Base-by-base conservation (phyloP, 2,113 vertebrate genomes). In the Lepus europaeus region DNA sequence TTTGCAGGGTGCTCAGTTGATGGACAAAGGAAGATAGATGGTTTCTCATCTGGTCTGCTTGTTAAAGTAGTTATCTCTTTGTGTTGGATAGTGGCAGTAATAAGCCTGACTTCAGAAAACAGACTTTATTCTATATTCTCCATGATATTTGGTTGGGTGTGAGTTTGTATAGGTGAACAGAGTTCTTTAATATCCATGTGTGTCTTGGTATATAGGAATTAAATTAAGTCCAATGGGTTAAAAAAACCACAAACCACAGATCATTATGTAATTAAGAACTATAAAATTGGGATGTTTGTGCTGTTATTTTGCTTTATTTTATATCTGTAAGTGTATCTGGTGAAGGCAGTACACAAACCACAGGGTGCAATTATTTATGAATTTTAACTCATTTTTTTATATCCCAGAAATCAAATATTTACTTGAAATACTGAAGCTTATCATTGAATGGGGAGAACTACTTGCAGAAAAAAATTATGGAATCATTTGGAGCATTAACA, bases 301-400 rank as follows among this genome's bases (percentile, higher is more conserved):
- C 31, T 74, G n/a, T 84, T 90, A 72, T 76, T 91, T 96, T 96
- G 80, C 63, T 81, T 96, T 86, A 27, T 72, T 23, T 87, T 91
- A 29, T 69, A 12, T 59, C 11, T 77, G 22, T 84, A 85, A 39
- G 14, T 72, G 29, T 68, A 49, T 89, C 53, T 23, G 11, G 27
- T 23, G 16, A 83, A 89, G 12, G 27, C 16, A 33, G 29, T 72
- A 4, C 29, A 72, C 27, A 90, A 80, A 59, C 22, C 33, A 31
- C 39, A 89, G 23, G 17, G 13, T 13, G 56, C 64, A 56, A 5
- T 93, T 88, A 31, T 84, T 92, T 79, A 76, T 72, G 73, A 63
- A 92, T 94, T 95, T 94, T 59, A 66, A 20, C 22, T 92, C 29
- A 49, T 74, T 82, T 95, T 31, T 77, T 6, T 27, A 1, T 61